These are phyloP conservation scores for Calephelis nemesis DNA, from an alignment of 1,140 invertebrate genomes.

Conservation along the genomic window DNA sequence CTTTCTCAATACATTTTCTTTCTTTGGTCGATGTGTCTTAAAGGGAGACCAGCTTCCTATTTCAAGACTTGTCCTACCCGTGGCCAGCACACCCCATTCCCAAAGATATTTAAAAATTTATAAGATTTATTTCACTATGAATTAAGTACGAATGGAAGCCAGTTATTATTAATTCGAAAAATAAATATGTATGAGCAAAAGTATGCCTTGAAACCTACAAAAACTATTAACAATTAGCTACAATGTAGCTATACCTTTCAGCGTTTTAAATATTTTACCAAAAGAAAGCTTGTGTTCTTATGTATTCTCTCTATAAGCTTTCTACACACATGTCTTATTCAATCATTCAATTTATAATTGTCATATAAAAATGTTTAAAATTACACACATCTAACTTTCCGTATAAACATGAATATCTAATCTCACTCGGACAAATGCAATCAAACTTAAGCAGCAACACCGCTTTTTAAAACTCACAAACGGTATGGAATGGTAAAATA, in stretches of 20 bases:
- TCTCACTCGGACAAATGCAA: conserved; percentile 7
- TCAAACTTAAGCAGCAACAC: not conserved
- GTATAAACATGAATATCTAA: conserved; percentile 1
- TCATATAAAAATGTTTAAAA: not conserved
- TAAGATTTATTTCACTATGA: not conserved
- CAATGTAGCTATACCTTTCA: not conserved
- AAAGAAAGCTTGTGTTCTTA: not conserved
- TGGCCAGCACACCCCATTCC: not conserved
- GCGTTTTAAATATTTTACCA: not conserved
- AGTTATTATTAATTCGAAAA: not conserved
- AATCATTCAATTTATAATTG: not conserved
- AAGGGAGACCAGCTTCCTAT: not conserved
- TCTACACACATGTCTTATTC: too few relatives aligned
- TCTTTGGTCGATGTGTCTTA: not conserved
- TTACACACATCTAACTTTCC: not conserved
- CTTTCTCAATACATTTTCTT: not conserved
- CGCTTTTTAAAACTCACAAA: not conserved
- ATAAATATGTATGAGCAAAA: not conserved
- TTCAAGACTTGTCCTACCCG: not conserved
- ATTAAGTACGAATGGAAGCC: conserved; percentile 15
- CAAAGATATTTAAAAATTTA: not conserved
- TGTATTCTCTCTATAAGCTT: too few relatives aligned
- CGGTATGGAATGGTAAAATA: not conserved
- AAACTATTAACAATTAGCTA: not conserved
- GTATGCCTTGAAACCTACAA: not conserved